Evolutionary conservation across 2,888 invertebrate genomes (phyloP).

Genomic region (Tetragonisca angustula): DNA sequence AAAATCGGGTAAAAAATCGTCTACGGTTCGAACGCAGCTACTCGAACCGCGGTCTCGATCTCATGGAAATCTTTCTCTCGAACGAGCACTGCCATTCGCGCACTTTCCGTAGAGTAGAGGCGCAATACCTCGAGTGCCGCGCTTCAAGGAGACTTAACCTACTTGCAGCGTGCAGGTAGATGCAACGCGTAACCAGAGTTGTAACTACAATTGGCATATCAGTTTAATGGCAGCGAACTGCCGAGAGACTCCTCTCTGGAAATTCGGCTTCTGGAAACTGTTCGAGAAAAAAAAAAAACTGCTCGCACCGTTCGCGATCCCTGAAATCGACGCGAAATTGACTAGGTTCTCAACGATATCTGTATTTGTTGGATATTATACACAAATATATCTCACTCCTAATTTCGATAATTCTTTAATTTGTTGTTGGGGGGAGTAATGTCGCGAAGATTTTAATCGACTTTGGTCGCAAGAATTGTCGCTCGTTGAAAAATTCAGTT

Average conservation of each 20-base stretch:
- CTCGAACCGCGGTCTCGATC: conserved; percentile 45
- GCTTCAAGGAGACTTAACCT: conserved; percentile 46
- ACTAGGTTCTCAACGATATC: conserved; percentile 6
- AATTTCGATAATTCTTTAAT: no score
- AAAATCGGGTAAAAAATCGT: neutral
- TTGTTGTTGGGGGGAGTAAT: no score
- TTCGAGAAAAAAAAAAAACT: neutral
- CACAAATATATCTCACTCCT: no score
- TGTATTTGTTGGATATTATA: conserved; percentile 18
- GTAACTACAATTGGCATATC: conserved; percentile 72
- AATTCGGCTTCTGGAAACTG: conserved; percentile 44
- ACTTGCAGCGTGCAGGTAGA: conserved; percentile 28
- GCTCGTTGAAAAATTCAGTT: no score
- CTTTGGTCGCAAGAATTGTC: no score
- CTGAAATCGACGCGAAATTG: conserved; percentile 18
- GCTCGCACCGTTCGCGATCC: neutral
- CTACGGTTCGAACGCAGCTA: neutral
- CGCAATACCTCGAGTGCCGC: conserved; percentile 45
- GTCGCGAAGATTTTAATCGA: no score
- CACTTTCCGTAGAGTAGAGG: conserved; percentile 48
- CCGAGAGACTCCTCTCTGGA: conserved; percentile 58
- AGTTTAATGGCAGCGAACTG: conserved; percentile 55
- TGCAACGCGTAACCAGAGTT: conserved; percentile 57
- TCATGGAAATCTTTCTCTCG: conserved; percentile 53
- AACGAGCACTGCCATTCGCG: conserved; percentile 70